phyloP scores from a whole-genome alignment of 2,113 vertebrate genomes.

The Mastomys coucha region DNA sequence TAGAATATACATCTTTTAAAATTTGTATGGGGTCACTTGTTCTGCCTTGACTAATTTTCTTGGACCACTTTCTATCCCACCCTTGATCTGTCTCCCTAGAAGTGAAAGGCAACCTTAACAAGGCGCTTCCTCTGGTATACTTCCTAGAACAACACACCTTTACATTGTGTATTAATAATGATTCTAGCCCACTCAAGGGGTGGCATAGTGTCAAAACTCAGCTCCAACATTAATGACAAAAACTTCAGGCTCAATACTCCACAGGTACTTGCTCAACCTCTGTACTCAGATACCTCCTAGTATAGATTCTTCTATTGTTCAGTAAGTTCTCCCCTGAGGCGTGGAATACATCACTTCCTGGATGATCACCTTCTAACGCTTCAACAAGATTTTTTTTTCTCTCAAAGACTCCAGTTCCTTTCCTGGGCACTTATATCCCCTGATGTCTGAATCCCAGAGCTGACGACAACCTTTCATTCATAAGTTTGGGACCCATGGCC shows the following conservation, averaged over 20 bases:
- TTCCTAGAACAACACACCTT: background rate
- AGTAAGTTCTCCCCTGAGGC: background rate
- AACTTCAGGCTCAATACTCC: background rate
- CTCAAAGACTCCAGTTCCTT: background rate
- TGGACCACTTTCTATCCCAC: background rate
- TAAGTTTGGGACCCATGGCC: background rate
- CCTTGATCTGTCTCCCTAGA: background rate
- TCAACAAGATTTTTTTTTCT: background rate
- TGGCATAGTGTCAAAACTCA: background rate
- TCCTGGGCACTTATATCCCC: background rate
- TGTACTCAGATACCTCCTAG: background rate
- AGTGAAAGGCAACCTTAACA: background rate
- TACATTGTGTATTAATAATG: background rate
- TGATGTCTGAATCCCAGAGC: background rate
- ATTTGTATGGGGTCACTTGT: background rate
- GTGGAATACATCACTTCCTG: background rate
- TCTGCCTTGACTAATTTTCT: background rate
- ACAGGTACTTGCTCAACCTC: background rate
- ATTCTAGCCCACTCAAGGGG: too few relatives aligned
- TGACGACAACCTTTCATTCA: background rate
- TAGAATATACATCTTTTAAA: background rate
- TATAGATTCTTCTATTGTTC: background rate
- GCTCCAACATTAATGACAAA: background rate
- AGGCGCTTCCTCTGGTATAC: too few relatives aligned
- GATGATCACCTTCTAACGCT: background rate